phyloP scores from a whole-genome alignment of 2,888 invertebrate species.

The Protonemura montana region DNA sequence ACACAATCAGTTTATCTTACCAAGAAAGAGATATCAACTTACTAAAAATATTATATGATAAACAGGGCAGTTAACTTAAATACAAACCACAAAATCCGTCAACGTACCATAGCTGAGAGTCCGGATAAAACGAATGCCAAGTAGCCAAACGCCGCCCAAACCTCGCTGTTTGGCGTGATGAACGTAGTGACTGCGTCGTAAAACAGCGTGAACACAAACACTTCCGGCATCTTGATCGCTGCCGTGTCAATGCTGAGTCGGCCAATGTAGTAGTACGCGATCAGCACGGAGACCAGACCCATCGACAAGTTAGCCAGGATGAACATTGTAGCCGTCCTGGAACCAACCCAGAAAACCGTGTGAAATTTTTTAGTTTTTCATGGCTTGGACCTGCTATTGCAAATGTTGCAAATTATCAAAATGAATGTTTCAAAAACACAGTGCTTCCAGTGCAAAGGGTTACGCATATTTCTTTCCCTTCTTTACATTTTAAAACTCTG shows the following conservation, averaged over 20 bases:
- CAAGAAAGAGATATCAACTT: no score
- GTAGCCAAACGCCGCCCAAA: conserved; percentile 68
- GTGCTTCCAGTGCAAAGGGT: no score
- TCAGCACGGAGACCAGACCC: conserved; percentile 66
- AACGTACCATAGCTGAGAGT: conserved; percentile 69
- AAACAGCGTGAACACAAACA: conserved; percentile 67
- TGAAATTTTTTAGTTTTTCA: no score
- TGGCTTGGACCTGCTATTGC: no score
- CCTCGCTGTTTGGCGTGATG: conserved; percentile 60
- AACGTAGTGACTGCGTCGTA: conserved; percentile 65
- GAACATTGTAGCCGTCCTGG: conserved; percentile 68
- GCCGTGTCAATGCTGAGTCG: conserved; percentile 47
- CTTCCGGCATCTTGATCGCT: conserved; percentile 60
- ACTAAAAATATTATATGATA: background rate
- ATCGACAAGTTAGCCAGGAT: conserved; percentile 65
- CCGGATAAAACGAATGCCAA: conserved; percentile 66
- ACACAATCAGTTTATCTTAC: no score
- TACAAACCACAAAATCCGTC: conserved; percentile 46
- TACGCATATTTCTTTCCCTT: no score
- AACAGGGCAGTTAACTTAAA: no score
- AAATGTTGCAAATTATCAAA: no score
- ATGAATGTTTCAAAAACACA: no score
- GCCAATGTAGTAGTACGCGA: conserved; percentile 64
- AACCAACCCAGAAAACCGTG: no score
- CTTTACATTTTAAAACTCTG: no score